Percentiles rank a stretch among this genome's conserved stretches.
Conservation (phyloP, 2,797 vertebrate genomes). For the Parambassis ranga region DNA sequence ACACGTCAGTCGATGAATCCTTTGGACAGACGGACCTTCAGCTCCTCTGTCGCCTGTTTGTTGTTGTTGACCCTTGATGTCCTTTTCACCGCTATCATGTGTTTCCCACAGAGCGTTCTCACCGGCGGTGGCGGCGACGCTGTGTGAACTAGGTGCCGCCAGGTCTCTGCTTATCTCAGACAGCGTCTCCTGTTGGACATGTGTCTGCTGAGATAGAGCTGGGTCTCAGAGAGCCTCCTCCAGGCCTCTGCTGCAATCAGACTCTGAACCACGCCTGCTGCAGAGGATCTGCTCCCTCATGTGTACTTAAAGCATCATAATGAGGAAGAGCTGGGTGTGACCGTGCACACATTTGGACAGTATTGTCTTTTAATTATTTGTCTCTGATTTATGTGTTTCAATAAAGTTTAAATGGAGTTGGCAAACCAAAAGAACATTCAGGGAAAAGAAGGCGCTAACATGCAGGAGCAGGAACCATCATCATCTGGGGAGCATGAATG, state of each 20-base stretch:
- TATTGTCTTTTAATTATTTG: not conserved
- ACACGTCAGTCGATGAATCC: too few species aligned
- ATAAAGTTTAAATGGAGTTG: too few species aligned
- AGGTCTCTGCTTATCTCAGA: constrained; percentile 53
- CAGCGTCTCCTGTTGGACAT: constrained; percentile 38
- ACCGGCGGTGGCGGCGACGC: not conserved
- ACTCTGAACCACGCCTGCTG: not conserved
- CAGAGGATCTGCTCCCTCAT: not conserved
- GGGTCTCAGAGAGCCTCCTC: too few species aligned
- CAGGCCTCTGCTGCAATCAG: too few species aligned
- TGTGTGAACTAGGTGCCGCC: constrained; percentile 22
- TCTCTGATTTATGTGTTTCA: too few species aligned
- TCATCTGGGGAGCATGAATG: too few species aligned
- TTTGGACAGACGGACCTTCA: too few species aligned
- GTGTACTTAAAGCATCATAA: not conserved
- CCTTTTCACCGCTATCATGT: constrained; percentile 3
- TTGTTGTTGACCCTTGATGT: constrained; percentile 1
- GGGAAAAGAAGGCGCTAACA: too few species aligned
- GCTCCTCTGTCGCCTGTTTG: not conserved
- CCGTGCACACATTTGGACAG: not conserved
- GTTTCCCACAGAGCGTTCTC: constrained; percentile 40
- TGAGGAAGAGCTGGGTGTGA: not conserved
- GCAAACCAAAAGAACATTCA: too few species aligned
- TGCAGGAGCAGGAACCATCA: too few species aligned
- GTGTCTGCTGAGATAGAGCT: constrained; percentile 59